Conservation (phyloP, 2,113 vertebrate genomes). For the Delphinapterus leucas region DNA sequence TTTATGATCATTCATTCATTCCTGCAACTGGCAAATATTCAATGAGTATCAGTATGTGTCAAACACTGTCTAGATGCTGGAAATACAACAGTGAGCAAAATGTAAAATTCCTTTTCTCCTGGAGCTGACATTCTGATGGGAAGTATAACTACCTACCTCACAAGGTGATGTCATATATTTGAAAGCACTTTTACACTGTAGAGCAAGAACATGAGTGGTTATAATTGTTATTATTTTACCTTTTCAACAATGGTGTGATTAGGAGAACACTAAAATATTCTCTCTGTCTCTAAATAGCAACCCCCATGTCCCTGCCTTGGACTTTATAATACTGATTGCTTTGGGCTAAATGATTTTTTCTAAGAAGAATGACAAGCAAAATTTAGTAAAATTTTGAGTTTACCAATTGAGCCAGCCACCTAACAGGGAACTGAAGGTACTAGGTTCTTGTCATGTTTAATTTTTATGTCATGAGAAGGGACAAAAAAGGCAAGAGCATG, state of each 20-base stretch:
- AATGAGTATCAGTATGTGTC: neutral
- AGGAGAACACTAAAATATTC: neutral
- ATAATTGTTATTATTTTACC: neutral
- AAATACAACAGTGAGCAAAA: neutral
- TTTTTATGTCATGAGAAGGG: neutral
- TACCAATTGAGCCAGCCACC: neutral
- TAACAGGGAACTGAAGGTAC: neutral
- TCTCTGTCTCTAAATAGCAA: neutral
- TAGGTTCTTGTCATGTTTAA: neutral
- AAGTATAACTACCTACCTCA: neutral
- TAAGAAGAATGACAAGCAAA: neutral
- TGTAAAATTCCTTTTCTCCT: neutral
- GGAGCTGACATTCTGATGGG: neutral
- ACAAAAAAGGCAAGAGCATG: neutral
- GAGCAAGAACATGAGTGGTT: neutral
- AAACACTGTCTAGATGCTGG: neutral
- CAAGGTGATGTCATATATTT: neutral
- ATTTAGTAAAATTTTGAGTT: neutral
- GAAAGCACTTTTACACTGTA: neutral
- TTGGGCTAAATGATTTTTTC: neutral
- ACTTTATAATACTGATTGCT: neutral
- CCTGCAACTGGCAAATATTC: neutral
- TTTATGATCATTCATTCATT: neutral
- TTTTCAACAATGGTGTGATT: neutral
- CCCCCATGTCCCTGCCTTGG: neutral